Percentiles rank a stretch among this genome's conserved stretches.
Evolutionary conservation across 2,888 invertebrate genomes (phyloP).

Genomic region (Scaptomyza cyrtandrae): DNA sequence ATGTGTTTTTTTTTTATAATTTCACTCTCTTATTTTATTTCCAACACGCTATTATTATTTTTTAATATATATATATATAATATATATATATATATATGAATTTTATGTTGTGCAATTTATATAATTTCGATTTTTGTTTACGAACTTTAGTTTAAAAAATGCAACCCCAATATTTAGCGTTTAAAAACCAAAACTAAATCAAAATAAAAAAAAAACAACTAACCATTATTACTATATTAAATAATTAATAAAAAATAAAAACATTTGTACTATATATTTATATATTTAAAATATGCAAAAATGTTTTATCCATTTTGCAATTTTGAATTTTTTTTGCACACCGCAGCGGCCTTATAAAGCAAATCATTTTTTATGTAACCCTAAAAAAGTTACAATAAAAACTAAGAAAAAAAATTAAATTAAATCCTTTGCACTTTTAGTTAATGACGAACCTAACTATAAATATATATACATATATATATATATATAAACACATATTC

Average conservation of each 20-base stretch:
- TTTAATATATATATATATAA: slow-evolving; percentile 1
- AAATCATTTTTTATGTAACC: slow-evolving; percentile 18
- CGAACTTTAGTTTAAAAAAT: slow-evolving; percentile 42
- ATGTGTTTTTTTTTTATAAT: slow-evolving; percentile 37
- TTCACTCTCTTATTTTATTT: slow-evolving; percentile 34
- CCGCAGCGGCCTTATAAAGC: slow-evolving; percentile 74
- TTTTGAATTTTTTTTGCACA: slow-evolving; percentile 55
- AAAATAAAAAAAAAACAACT: too few relatives aligned
- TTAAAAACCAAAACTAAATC: neutral
- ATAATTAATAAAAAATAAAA: slow-evolving; percentile 5
- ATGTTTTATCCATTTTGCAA: slow-evolving; percentile 9
- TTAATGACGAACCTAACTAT: slow-evolving; percentile 50
- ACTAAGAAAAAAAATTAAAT: slow-evolving; percentile 18
- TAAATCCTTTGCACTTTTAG: slow-evolving; percentile 56
- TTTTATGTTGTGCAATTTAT: slow-evolving; percentile 81
- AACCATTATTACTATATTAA: slow-evolving; percentile 9
- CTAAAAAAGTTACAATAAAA: slow-evolving; percentile 12
- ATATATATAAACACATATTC: slow-evolving; percentile 15
- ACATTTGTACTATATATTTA: slow-evolving; percentile 19
- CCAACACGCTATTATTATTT: slow-evolving; percentile 13
- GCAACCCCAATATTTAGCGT: slow-evolving; percentile 19
- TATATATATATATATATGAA: slow-evolving; percentile 6
- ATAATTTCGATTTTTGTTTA: slow-evolving; percentile 43
- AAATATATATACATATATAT: slow-evolving; percentile 15
- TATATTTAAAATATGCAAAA: slow-evolving; percentile 1